Evolutionary conservation across 2,888 invertebrate genomes (phyloP).

Genomic region (Arrhopalites spinosus): DNA sequence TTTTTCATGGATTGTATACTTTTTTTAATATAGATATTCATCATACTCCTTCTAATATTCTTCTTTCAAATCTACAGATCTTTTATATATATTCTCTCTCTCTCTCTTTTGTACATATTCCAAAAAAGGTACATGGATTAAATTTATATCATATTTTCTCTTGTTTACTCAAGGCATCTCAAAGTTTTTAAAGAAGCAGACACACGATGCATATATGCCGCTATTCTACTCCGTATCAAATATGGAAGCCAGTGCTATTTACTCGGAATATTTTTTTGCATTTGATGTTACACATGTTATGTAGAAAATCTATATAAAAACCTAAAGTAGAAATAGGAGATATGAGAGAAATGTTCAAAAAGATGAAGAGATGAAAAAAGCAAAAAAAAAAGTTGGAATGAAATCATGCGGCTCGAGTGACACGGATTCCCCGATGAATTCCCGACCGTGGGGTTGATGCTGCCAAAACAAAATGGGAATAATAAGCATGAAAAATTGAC

Average conservation of each 20-base stretch:
- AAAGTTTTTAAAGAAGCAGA: too few relatives aligned
- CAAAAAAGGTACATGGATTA: background rate
- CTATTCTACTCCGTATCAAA: too few relatives aligned
- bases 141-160: background rate
- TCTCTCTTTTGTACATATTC: background rate
- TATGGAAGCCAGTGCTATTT: too few relatives aligned
- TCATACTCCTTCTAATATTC: too few relatives aligned
- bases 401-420: slow-evolving; percentile 38
- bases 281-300: too few relatives aligned
- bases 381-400: slow-evolving; percentile 8
- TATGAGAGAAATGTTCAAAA: too few relatives aligned
- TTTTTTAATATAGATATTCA: slow-evolving; percentile 2
- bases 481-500: slow-evolving; percentile 38
- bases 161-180: background rate
- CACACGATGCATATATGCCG: too few relatives aligned
- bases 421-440: slow-evolving; percentile 36
- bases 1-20: background rate
- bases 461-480: slow-evolving; percentile 35
- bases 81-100: too few relatives aligned
- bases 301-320: too few relatives aligned
- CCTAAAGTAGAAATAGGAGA: too few relatives aligned
- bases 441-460: background rate
- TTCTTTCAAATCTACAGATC: too few relatives aligned
- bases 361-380: background rate
- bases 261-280: too few relatives aligned